Evolutionary conservation across 2,797 vertebrate species (phyloP), one percentile per base, ranked within the genome.

Genomic region (Antennarius maculatus): DNA sequence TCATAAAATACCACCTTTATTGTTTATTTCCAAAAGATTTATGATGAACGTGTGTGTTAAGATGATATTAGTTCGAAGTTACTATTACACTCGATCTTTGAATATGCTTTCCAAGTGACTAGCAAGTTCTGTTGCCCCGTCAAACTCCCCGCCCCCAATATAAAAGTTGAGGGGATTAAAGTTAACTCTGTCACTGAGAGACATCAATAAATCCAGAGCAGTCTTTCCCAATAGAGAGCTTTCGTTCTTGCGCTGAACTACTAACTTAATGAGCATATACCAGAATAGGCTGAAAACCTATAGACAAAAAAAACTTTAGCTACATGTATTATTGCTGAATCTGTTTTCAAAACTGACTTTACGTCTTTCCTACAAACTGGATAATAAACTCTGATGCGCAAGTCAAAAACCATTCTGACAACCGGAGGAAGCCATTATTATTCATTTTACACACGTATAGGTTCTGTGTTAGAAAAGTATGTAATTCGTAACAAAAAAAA

Each of bases 61-160:
- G 43, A 41, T 13, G 43, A 54, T n/a, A 29, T n/a, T 15, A 46
- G 16, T 28, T 18, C 10, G 53, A n/a, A n/a, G 28, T 52, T 17
- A 43, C 17, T 31, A 11, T 66, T 61, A 17, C 31, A 49, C 29
- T 71, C 23, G 43, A 7, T 23, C 31, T 27, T 1, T 67, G 51
- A 68, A 27, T 49, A 6, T 41, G 50, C 28, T 67, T 61, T 58
- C 52, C 60, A 59, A 62, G 70, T 49, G 76, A 54, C 43, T 52
- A 39, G 62, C 57, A 61, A 71, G 77, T 82, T 69, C 48, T 67
- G 55, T 53, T 58, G 69, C 29, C 57, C 42, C 45, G 66, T 73
- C 61, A 37, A 41, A 66, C 71, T 77, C 79, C 66, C 82, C 83
- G 70, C 79, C 81, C 71, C 74, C 70, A 70, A 53, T 71, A 39